Evolutionary conservation across 2,888 invertebrate genomes (phyloP), one percentile per base, ranked within the genome.

Genomic region (Gisinianus flammeolus): DNA sequence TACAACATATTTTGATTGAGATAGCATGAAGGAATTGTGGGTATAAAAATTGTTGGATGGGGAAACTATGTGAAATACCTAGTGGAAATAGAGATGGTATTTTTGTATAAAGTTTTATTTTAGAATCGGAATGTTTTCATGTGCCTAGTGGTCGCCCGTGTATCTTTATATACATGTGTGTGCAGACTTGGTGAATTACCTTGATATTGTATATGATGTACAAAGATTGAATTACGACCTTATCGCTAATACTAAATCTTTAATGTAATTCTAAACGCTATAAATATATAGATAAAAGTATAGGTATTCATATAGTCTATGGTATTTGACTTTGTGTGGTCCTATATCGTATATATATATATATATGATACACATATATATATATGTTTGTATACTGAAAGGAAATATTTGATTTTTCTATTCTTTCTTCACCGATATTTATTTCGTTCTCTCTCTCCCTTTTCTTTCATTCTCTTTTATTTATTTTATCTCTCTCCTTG

Each of bases 221-320:
- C 19, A 19, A 44, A 62, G 62, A 62, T 62, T 62, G 62, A 62
- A 62, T 62, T 62, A 62, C 62, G 12, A 26, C 28, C 62, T 26
- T 58, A 58, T 58, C 58, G 8, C 24, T 58, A 58, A 8, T 28
- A 26, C 12, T 26, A 62, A 62, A 26, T 26, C 26, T 62, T 62
- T 62, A 26, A 24, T n/a, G 58, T 58, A 58, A 58, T n/a, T 24
- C 58, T 58, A 58, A 58, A 58, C 58, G 58, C 24, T 44, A 44
- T 12, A 44, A 16, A 44, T 19, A 44, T 6, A 44, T 19, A 44
- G 19, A 44, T 19, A 44, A 44, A 19, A 2, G 44, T 44, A 44
- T 19, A 44, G 6, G 19, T 19, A 35, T 44, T 16, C 44, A 44
- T 16, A 6, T 19, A 44, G 44, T 44, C 44, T 19, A 16, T 6